Evolutionary conservation across 1,140 invertebrate species (phyloP), one percentile per base, ranked within the genome.

Genomic region (Akabosia matsudoensis): DNA sequence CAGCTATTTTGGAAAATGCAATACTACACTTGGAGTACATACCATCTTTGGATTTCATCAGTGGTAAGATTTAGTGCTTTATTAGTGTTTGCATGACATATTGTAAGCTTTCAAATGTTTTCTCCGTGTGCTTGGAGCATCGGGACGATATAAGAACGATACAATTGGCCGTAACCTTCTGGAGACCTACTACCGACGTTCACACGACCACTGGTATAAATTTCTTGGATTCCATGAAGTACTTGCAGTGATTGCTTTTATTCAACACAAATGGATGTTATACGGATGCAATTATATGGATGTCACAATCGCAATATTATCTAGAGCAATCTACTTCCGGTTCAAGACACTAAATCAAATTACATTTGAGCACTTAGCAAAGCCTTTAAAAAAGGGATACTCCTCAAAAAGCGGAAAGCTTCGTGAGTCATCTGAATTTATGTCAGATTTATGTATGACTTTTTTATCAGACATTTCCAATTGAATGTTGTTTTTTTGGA

Each of bases 251-350:
- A 28, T 70, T 7, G 73, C 71, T 18, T 76, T 79, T 30, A 16
- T 79, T 16, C 37, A 33, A 26, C 74, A 79, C 16, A 79, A 79
- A 54, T 51, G 76, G 0, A 61, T 75, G 16, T 31, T 76, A 0
- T 79, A 79, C 33, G 67, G 56, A 1, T 77, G 76, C 73, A 79
- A 79, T 70, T 79, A 70, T 26, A 56, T 74, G n/a, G 78, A 79
- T 33, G 52, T 79, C 26, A 31, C 74, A 0, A 67, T 79, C 1
- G 56, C 56, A 4, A 30, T 79, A 0, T 33, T 79, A 18, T 31
- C 76, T 0, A 30, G 78, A 30, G 76, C 74, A 1, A 26, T 79
- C n/a, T 77, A 77, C 73, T 74, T 75, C 70, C 77, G 74, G 61
- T 79, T 79, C 30, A 34, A 72, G 10, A 72, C 28, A 18, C 33